These are phyloP conservation scores for Cybosia mesomella DNA, from an alignment of 2,888 invertebrate genomes.

Conservation along the genomic window DNA sequence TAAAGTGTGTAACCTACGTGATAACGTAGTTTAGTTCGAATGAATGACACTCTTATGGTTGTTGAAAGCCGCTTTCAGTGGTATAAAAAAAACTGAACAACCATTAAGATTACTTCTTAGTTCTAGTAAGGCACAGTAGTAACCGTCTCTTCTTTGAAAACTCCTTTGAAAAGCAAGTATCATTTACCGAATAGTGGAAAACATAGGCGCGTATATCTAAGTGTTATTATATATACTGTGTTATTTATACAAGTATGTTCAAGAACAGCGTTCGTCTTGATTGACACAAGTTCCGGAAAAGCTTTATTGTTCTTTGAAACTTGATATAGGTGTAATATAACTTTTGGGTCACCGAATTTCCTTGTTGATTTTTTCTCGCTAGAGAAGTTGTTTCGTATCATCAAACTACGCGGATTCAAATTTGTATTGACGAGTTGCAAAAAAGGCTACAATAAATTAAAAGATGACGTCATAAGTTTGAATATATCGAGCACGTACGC, in stretches of 20 bases:
- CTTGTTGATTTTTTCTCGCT: constrained; percentile 52
- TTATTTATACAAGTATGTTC: constrained; percentile 15
- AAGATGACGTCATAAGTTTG: constrained; percentile 25
- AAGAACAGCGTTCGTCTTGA: constrained; percentile 49
- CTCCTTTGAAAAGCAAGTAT: neutral
- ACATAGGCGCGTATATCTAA: neutral
- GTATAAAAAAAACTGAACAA: no score
- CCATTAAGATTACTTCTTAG: no score
- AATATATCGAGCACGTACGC: constrained; percentile 29
- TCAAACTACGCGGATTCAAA: constrained; percentile 43
- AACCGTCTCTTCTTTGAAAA: neutral
- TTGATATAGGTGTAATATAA: constrained; percentile 67
- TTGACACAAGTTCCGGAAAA: constrained; percentile 58
- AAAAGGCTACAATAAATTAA: constrained; percentile 34
- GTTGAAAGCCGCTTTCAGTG: no score
- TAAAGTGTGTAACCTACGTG: no score
- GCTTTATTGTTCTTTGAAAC: constrained; percentile 59
- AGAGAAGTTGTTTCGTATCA: constrained; percentile 55
- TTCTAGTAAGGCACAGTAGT: no score
- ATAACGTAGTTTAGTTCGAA: no score
- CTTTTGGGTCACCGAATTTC: constrained; percentile 61
- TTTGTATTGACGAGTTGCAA: constrained; percentile 39
- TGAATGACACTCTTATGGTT: no score
- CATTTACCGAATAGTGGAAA: neutral
- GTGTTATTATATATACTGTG: neutral